A percentile compares a stretch with the other conserved stretches of the same genome.
Evolutionary conservation across 2,888 invertebrate species (phyloP).

Genomic region (Rhopalosiphum nymphaeae): DNA sequence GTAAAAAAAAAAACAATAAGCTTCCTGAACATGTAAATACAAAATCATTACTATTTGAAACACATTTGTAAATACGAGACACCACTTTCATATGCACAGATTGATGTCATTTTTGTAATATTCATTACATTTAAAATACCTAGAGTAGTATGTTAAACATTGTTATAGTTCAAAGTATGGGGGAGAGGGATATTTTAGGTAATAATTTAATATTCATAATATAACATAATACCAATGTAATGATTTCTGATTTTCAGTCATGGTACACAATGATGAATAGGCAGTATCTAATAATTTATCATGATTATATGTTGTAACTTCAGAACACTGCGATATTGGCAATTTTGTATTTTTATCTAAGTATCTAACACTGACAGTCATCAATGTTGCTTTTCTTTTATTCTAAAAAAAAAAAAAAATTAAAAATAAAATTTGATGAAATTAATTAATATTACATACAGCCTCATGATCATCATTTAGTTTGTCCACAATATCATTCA

Average conservation of each 20-base stretch:
- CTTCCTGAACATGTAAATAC: neutral
- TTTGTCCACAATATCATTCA: slow-evolving; percentile 86
- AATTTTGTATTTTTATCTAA: slow-evolving; percentile 48
- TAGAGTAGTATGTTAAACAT: neutral
- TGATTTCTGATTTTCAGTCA: slow-evolving; percentile 63
- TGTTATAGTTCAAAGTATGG: neutral
- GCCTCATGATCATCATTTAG: slow-evolving; percentile 80
- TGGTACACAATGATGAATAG: slow-evolving; percentile 45
- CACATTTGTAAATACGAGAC: neutral
- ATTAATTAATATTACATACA: slow-evolving; percentile 66
- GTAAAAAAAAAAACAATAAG: neutral
- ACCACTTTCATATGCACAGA: neutral
- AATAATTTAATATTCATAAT: neutral
- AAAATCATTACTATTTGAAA: neutral
- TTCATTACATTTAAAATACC: neutral
- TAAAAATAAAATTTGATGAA: neutral
- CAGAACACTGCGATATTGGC: slow-evolving; percentile 44
- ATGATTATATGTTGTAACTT: slow-evolving; percentile 57
- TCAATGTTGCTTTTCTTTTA: slow-evolving; percentile 82
- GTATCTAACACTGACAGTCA: slow-evolving; percentile 75
- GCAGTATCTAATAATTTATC: slow-evolving; percentile 62
- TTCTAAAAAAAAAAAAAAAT: slow-evolving; percentile 74
- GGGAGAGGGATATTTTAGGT: neutral
- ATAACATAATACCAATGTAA: slow-evolving; percentile 47
- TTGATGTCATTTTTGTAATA: neutral